A percentile compares a stretch with the other conserved stretches of the same genome.
Conservation (phyloP, 2,113 vertebrate species). For the Strix aluco region DNA sequence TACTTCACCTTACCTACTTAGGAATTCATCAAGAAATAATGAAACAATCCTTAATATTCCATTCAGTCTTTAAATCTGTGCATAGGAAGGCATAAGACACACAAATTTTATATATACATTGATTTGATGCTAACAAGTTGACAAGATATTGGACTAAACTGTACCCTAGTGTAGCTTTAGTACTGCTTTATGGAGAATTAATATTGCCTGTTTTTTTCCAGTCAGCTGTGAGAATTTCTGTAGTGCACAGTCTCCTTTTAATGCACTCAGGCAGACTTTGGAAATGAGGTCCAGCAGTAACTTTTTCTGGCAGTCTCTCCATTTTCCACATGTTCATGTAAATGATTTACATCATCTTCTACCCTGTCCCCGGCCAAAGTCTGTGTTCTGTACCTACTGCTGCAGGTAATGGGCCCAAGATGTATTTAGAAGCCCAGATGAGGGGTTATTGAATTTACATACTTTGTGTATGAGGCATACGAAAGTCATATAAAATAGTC, state of each 20-base stretch:
- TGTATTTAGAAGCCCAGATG: not conserved
- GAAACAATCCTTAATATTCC: not conserved
- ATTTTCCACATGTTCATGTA: constrained; percentile 29
- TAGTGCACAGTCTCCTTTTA: not conserved
- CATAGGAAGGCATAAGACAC: not conserved
- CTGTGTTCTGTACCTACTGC: not conserved
- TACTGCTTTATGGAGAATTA: not conserved
- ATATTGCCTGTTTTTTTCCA: not conserved
- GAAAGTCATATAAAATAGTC: not conserved
- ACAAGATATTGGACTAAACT: not conserved
- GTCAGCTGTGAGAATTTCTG: not conserved
- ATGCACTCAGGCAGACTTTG: not conserved
- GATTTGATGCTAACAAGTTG: not conserved
- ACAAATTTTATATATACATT: not conserved
- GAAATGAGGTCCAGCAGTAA: not conserved
- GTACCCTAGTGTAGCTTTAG: not conserved
- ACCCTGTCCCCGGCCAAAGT: not conserved
- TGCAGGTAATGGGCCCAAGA: constrained; percentile 13
- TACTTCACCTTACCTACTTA: not conserved
- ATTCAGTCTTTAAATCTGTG: not conserved
- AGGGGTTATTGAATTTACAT: not conserved
- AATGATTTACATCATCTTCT: constrained; percentile 17
- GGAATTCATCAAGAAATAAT: constrained; percentile 9
- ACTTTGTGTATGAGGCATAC: not conserved
- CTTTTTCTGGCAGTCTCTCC: not conserved